Base-by-base conservation (phyloP, 2,888 invertebrate genomes). In the Cerastoderma edule region DNA sequence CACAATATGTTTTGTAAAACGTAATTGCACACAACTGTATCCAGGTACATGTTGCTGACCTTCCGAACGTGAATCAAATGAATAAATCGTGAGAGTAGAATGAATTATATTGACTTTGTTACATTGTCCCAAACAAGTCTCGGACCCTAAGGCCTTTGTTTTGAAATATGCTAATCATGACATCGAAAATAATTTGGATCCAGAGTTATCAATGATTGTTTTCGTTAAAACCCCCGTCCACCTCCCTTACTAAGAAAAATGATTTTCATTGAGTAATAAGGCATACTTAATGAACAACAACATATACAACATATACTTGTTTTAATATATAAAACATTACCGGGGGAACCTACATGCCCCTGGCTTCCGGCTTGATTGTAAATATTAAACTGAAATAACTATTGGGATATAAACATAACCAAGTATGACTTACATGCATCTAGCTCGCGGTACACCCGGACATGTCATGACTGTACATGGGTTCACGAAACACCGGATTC, bases 401-500 rank as follows among this genome's bases (percentile, higher is more conserved):
- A 10, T 53, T 53, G 10, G 13, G 22, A 8, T 53, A n/a, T 53
- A 8, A 8, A 53, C 6, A 53, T 16, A 53, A 53, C 8, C 8
- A 10, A 10, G 22, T 56, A 27, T 6, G 13, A 67, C 69, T 57
- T 60, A 69, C 69, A 28, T 56, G 39, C 69, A 69, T 57, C 69
- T 22, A 2, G 69, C 69, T 22, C 8, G 24, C 1, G 69, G 69
- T n/a, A 48, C 35, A 2, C 39, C 19, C 1, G 60, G 69, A 32
- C 69, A 69, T 22, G n/a, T 69, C 60, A 69, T 39, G 16, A 69
- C 44, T 19, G 28, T 44, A n/a, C 69, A 69, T 27, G 69, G 69
- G 32, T 69, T 69, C 30, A 60, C 69, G 33, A 69, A 69, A 60
- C 69, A 69, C 6, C 60, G 46, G 13, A 69, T 69, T 56, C 60